Conservation (phyloP, 2,797 vertebrate species). For the Scyliorhinus canicula region DNA sequence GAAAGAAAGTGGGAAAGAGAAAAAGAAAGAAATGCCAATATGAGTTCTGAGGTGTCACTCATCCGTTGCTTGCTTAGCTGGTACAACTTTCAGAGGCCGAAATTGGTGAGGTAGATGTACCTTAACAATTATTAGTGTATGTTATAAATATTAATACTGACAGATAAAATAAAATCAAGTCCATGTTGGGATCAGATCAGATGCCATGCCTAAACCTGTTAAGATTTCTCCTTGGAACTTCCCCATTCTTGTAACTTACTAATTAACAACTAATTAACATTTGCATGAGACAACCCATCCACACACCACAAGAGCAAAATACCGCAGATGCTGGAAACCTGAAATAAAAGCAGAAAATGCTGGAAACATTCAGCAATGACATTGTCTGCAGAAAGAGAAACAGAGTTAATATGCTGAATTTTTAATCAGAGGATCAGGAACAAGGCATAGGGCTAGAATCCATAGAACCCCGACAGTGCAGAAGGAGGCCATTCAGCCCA, state of each 20-base stretch:
- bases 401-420: no score
- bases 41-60: not conserved
- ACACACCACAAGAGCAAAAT: no score
- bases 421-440: no score
- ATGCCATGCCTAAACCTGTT: not conserved
- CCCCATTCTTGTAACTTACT: not conserved
- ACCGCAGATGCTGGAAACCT: no score
- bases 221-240: not conserved
- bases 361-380: no score
- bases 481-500: no score
- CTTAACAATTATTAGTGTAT: not conserved
- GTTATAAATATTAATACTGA: not conserved
- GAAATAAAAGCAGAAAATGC: no score
- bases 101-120: not conserved
- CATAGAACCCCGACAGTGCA: no score
- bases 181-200: not conserved
- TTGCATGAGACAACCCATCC: not conserved
- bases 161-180: not conserved
- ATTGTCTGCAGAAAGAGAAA: no score
- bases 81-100: not conserved
- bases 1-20: not conserved
- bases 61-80: not conserved
- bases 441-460: no score
- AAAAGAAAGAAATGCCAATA: not conserved
- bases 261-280: not conserved